These are phyloP conservation scores for Eubasilissa splendida DNA, from an alignment of 2,888 invertebrate genomes.

Conservation along the genomic window DNA sequence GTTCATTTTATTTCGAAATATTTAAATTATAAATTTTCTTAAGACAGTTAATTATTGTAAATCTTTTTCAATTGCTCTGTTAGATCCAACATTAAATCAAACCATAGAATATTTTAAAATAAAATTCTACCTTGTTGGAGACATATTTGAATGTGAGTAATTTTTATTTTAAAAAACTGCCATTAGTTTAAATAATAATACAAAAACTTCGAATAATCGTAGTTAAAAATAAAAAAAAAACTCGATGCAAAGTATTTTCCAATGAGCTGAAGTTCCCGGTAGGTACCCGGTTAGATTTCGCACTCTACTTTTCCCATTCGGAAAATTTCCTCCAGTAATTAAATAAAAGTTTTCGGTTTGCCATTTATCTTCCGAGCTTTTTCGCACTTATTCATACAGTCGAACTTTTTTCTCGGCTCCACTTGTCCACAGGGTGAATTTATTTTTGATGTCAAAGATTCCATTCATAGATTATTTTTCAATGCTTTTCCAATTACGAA, in stretches of 20 bases:
- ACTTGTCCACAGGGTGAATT: conserved; percentile 2
- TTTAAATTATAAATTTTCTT: too few species aligned
- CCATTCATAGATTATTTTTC: too few species aligned
- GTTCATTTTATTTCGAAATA: too few species aligned
- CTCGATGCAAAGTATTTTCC: background rate
- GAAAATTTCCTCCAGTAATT: conserved; percentile 42
- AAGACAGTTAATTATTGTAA: too few species aligned
- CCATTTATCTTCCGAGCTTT: conserved; percentile 50
- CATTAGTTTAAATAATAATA: background rate
- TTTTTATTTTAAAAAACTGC: conserved; percentile 5
- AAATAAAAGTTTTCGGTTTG: conserved; percentile 50
- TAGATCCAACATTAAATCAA: too few species aligned
- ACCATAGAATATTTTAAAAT: too few species aligned
- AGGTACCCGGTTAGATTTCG: conserved; percentile 17
- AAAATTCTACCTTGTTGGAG: too few species aligned
- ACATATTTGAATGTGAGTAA: background rate
- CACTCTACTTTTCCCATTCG: conserved; percentile 35
- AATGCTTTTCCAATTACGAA: too few species aligned
- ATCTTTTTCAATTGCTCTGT: too few species aligned
- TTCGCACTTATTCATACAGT: conserved; percentile 43
- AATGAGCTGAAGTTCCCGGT: conserved; percentile 1
- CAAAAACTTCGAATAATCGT: background rate
- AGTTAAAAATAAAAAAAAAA: background rate
- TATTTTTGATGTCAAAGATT: background rate
- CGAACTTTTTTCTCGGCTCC: conserved; percentile 26